Evolutionary conservation across 2,888 invertebrate genomes (phyloP).

Genomic region (Stomorhina lunata): DNA sequence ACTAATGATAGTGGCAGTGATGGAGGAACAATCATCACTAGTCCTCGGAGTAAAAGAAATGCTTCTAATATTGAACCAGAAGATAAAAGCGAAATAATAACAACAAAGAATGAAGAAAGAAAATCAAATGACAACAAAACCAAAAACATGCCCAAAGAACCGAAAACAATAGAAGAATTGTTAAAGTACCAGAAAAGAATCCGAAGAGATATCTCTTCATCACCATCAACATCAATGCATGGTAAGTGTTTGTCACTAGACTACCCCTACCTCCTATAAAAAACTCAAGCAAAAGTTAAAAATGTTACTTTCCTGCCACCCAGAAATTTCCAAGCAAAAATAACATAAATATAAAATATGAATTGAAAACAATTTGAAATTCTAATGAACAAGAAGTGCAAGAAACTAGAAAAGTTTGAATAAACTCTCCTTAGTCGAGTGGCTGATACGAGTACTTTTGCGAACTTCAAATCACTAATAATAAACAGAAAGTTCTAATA

Average conservation of each 20-base stretch:
- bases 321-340: no score
- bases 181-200: slow-evolving; percentile 66
- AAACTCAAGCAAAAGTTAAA: not conserved
- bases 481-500: not conserved
- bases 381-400: slow-evolving; percentile 52
- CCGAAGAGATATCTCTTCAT: slow-evolving; percentile 75
- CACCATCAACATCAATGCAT: slow-evolving; percentile 76
- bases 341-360: slow-evolving; percentile 48
- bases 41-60: slow-evolving; percentile 21
- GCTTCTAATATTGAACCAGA: slow-evolving; percentile 5
- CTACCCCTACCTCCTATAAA: not conserved
- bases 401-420: slow-evolving; percentile 37
- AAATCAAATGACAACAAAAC: slow-evolving; percentile 68
- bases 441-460: slow-evolving; percentile 12
- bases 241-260: slow-evolving; percentile 70
- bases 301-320: not conserved
- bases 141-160: slow-evolving; percentile 38
- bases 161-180: slow-evolving; percentile 58
- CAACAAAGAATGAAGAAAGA: slow-evolving; percentile 69
- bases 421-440: slow-evolving; percentile 7
- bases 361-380: slow-evolving; percentile 66
- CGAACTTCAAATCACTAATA: not conserved
- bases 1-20: not conserved
- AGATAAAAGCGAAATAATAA: slow-evolving; percentile 58
- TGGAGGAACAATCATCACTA: not conserved